Conservation (phyloP, 2,888 invertebrate genomes). For the Dorcus hopei region DNA sequence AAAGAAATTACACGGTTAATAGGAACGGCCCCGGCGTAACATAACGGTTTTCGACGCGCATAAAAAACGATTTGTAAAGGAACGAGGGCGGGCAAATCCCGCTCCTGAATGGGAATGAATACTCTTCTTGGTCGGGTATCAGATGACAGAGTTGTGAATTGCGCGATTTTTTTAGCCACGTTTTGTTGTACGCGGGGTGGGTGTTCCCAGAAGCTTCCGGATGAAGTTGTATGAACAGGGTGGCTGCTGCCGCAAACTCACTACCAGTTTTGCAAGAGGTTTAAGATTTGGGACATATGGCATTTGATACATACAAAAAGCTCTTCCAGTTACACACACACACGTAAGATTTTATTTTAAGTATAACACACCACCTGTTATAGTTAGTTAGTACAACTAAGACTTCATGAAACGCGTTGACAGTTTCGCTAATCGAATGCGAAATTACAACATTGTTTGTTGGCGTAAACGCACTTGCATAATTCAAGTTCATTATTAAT, state of each 20-base stretch:
- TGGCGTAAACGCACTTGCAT: too few relatives aligned
- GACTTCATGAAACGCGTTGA: too few relatives aligned
- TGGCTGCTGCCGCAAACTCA: conserved; percentile 11
- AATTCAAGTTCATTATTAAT: too few relatives aligned
- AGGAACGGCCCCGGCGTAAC: conserved; percentile 29
- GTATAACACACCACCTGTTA: too few relatives aligned
- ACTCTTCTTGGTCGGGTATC: conserved; percentile 41
- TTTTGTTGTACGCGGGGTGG: conserved; percentile 41
- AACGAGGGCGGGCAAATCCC: conserved; percentile 30
- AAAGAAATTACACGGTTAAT: conserved; percentile 42
- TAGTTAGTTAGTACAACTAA: too few relatives aligned
- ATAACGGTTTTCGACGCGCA: conserved; percentile 43
- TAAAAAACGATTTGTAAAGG: conserved; percentile 41
- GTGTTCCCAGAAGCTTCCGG: conserved; percentile 46
- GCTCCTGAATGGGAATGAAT: conserved; percentile 37
- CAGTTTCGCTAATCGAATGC: too few relatives aligned
- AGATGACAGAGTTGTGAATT: conserved; percentile 38
- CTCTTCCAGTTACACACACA: too few relatives aligned
- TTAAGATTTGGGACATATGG: background rate
- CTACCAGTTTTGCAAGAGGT: background rate
- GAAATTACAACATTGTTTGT: too few relatives aligned
- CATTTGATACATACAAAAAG: too few relatives aligned
- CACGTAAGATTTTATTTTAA: too few relatives aligned
- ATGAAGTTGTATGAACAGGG: conserved; percentile 34
- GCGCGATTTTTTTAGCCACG: conserved; percentile 43